Evolutionary conservation across 2,888 invertebrate genomes (phyloP), one percentile per base, ranked within the genome.

Genomic region (Megamerina dolium): DNA sequence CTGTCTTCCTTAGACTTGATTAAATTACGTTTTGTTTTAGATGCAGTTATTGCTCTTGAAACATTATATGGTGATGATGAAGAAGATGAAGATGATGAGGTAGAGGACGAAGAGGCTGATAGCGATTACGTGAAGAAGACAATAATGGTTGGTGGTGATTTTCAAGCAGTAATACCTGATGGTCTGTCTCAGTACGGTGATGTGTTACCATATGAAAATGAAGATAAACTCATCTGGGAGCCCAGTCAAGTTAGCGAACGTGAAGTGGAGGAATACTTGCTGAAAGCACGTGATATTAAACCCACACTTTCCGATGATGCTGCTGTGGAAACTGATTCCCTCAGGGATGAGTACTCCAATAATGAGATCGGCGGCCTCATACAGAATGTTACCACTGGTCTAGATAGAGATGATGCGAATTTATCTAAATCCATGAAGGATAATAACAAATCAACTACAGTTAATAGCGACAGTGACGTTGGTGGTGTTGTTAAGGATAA

Each of bases 71-170:
- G 83, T 62, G 86, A 86, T 0, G 88, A 88, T 63, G 54, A 55
- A 2, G 56, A 57, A 3, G 57, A 54, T 2, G 52, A 55, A 13
- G 50, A 48, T 3, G 46, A 51, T n/a, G 56, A 56, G 20, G 58
- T 56, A 14, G 57, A 58, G 6, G 61, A 60, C 13, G 60, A 58
- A 18, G 63, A 66, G 18, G 54, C 57, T 3, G 68, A 65, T 21
- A 56, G 59, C 2, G 67, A 66, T 21, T 64, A 64, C 43, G 53
- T 56, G 2, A 59, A 61, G 19, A 69, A 63, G 42, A 91, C 89
- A 17, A 94, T 95, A 51, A 93, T 93, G 88, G 93, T 96, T 19
- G 96, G 95, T 14, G 82, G 83, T 52, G 89, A 91, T 63, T 95
- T 86, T 68, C 96, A 96, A 75, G 96, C 95, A 3, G 82, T 80